Base-by-base conservation (phyloP, 2,888 invertebrate species). In the Toxonevra muliebris region DNA sequence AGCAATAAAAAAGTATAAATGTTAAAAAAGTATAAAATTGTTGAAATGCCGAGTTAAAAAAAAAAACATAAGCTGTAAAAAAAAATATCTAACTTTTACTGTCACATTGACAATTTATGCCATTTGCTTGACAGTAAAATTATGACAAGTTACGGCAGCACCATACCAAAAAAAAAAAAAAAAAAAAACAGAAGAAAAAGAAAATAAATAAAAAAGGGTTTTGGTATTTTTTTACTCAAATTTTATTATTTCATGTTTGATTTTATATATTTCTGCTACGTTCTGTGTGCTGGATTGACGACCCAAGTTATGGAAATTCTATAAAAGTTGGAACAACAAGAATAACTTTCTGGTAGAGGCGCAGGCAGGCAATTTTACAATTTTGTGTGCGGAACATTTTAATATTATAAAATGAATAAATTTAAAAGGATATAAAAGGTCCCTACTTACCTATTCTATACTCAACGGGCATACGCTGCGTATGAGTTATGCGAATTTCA, bases 101-200 rank as follows among this genome's bases (percentile, higher is more conserved):
- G 48, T 48, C 11, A 10, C 48, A 48, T 48, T 48, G 48, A 8
- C 48, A 48, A 48, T 48, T 48, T 48, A 48, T 48, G 48, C 48
- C 48, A 48, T 48, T n/a, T 15, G 48, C 48, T 5, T 48, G 48
- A 4, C 48, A 13, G 48, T 48, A 10, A 48, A 48, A 48, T n/a
- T 48, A 48, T 48, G 48, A 48, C 48, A 48, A 48, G n/a, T 15
- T 10, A 15, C 48, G 48, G 11, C 48, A n/a, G 48, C 3, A 48
- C n/a, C n/a, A 15, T 7, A 8, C n/a, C 15, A 5, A 48, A n/a
- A 12, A 48, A 48, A 48, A 48, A 30, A 2, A 30, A 30, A 30
- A 2, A 30, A 2, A 30, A 30, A 30, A 30, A 30, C 7, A 7
- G 30, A 30, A 30, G 30, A 30, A 30, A 30, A 7, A 30, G 30